Evolutionary conservation across 1,140 invertebrate species (phyloP).

Genomic region (Acromyrmex echinatior): DNA sequence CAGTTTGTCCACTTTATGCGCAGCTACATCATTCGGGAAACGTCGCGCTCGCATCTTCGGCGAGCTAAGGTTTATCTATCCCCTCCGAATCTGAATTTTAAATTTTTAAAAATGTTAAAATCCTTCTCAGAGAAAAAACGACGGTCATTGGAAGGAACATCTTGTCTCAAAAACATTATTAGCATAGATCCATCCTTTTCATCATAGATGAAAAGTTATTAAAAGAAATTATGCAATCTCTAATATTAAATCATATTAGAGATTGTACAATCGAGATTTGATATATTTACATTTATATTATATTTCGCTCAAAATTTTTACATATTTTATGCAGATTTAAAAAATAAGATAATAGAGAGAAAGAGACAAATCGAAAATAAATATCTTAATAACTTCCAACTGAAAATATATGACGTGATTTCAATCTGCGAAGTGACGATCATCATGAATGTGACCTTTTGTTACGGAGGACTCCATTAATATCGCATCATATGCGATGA

Average conservation of each 20-base stretch:
- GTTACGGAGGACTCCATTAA: slow-evolving; percentile 52
- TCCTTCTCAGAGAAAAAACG: background rate
- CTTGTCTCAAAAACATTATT: slow-evolving; percentile 11
- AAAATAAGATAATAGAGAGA: background rate
- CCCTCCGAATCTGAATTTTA: slow-evolving; percentile 51
- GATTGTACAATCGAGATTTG: no score
- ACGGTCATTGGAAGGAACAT: slow-evolving; percentile 19
- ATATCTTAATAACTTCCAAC: slow-evolving; percentile 9
- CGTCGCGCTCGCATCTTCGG: slow-evolving; percentile 72
- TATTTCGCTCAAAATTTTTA: background rate
- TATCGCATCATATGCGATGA: slow-evolving; percentile 45
- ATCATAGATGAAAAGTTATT: background rate
- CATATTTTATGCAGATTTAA: background rate
- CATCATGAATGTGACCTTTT: slow-evolving; percentile 57
- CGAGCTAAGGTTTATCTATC: slow-evolving; percentile 39
- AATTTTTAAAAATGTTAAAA: slow-evolving; percentile 48
- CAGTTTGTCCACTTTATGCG: slow-evolving; percentile 84
- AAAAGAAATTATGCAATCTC: background rate
- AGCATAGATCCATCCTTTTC: background rate
- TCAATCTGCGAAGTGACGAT: slow-evolving; percentile 10
- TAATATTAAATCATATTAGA: no score
- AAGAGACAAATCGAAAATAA: slow-evolving; percentile 20
- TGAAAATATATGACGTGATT: slow-evolving; percentile 25
- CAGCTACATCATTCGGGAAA: slow-evolving; percentile 81
- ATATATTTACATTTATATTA: slow-evolving; percentile 17